phyloP scores from a whole-genome alignment of 1,140 invertebrate genomes.

The Cardiocondyla obscurior region DNA sequence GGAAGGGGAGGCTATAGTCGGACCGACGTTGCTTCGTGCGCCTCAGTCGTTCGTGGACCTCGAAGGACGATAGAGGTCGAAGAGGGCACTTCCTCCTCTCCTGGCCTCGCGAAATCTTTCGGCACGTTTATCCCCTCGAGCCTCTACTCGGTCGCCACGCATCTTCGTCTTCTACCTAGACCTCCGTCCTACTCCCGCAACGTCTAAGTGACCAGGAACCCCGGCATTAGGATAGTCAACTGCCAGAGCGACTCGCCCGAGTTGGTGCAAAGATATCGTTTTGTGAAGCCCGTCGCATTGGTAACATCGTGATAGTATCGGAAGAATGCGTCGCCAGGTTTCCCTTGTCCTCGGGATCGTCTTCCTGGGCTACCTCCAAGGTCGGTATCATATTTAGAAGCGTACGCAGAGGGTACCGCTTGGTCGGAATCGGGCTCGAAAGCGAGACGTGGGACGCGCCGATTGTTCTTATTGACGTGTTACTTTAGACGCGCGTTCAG shows the following conservation, averaged over 20 bases:
- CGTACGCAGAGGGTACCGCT: background rate
- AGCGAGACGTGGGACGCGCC: background rate
- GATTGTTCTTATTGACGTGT: background rate
- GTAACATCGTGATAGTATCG: conserved; percentile 26
- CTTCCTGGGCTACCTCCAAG: conserved; percentile 80
- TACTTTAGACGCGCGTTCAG: background rate
- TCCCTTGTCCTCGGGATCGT: conserved; percentile 73
- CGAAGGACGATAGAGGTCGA: conserved; percentile 84
- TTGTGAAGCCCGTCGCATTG: conserved; percentile 28
- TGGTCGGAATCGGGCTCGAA: background rate
- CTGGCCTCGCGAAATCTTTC: conserved; percentile 61
- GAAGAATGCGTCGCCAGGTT: conserved; percentile 78
- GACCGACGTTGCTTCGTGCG: conserved; percentile 77
- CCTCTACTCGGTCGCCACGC: conserved; percentile 35
- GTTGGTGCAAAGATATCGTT: conserved; percentile 25
- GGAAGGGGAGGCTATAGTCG: conserved; percentile 83
- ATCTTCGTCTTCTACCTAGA: conserved; percentile 30
- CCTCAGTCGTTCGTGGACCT: conserved; percentile 84
- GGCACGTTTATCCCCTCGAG: conserved; percentile 35
- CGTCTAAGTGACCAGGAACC: conserved; percentile 34
- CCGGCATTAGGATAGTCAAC: conserved; percentile 32
- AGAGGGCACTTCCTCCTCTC: conserved; percentile 80
- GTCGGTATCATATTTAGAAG: conserved; percentile 73
- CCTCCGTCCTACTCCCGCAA: conserved; percentile 17
- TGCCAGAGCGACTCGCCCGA: conserved; percentile 2